phyloP scores from a whole-genome alignment of 1,140 invertebrate genomes.

The Ectropis grisescens region DNA sequence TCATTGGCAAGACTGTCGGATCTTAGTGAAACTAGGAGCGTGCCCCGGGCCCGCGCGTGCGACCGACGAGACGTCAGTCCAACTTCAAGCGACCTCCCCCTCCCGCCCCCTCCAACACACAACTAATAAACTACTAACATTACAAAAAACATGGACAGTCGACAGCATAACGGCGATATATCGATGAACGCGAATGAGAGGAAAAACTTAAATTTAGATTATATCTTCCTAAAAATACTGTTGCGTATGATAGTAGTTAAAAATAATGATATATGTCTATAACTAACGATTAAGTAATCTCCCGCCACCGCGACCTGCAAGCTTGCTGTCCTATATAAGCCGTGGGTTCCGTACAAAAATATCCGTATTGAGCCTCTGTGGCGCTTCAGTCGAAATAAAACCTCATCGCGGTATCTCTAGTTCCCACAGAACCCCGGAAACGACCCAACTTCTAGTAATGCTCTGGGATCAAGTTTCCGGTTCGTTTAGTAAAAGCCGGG shows the following conservation, averaged over 20 bases:
- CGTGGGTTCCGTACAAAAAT: slow-evolving; percentile 12
- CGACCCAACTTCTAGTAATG: too few relatives aligned
- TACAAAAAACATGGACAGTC: too few relatives aligned
- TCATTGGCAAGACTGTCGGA: too few relatives aligned
- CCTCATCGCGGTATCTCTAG: too few relatives aligned
- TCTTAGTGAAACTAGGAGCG: too few relatives aligned
- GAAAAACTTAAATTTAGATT: slow-evolving; percentile 64
- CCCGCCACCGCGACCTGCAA: slow-evolving; percentile 11
- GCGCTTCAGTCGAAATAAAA: too few relatives aligned
- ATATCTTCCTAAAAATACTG: slow-evolving; percentile 64
- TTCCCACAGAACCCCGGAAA: too few relatives aligned
- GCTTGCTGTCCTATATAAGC: slow-evolving; percentile 10
- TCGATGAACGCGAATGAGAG: slow-evolving; percentile 20
- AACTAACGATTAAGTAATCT: slow-evolving; percentile 34
- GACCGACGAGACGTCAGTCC: slow-evolving; percentile 11
- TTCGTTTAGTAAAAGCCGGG: too few relatives aligned
- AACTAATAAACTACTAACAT: too few relatives aligned
- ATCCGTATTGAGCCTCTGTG: slow-evolving; percentile 7
- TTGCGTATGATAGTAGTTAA: slow-evolving; percentile 64
- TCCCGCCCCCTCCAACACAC: too few relatives aligned
- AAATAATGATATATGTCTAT: slow-evolving; percentile 67
- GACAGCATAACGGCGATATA: slow-evolving; percentile 20
- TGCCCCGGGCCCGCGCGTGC: slow-evolving; percentile 24
- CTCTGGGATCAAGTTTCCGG: too few relatives aligned
- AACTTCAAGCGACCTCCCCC: slow-evolving; percentile 2